Conservation (phyloP, 2,113 vertebrate species). For the Catharus bicknelli region DNA sequence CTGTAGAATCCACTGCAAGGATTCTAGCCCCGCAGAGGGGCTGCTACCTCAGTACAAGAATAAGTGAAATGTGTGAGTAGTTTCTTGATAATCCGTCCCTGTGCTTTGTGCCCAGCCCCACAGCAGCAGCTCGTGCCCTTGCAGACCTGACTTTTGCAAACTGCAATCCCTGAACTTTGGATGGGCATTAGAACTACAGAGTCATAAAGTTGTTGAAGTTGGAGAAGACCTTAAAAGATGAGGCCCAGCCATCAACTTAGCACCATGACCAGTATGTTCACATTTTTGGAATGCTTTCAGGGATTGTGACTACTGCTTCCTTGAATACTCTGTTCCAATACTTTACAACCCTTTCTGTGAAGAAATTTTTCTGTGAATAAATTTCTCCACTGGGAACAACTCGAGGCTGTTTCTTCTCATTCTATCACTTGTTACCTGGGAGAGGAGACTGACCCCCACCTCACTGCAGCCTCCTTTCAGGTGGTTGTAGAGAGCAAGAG, state of each 20-base stretch:
- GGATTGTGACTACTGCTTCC: not conserved
- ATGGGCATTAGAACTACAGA: fast-evolving
- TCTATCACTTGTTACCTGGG: not conserved
- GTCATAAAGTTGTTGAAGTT: not conserved
- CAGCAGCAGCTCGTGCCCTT: not conserved
- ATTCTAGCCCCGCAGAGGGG: not conserved
- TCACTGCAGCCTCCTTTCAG: not conserved
- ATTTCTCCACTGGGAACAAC: not conserved
- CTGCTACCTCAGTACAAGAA: not conserved
- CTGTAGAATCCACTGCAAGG: not conserved
- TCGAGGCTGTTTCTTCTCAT: not conserved
- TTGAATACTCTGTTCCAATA: not conserved
- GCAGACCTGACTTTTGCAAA: not conserved
- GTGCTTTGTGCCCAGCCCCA: not conserved
- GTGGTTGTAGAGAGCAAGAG: too few species aligned
- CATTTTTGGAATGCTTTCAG: fast-evolving
- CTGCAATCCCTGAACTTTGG: not conserved
- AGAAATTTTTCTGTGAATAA: not conserved
- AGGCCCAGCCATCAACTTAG: not conserved
- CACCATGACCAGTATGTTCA: fast-evolving
- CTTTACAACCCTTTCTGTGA: not conserved
- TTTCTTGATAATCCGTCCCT: not conserved
- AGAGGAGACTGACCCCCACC: not conserved
- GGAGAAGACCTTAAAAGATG: not conserved
- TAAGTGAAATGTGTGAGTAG: not conserved